phyloP scores from a whole-genome alignment of 2,888 invertebrate species.

The Lutraria lutraria region DNA sequence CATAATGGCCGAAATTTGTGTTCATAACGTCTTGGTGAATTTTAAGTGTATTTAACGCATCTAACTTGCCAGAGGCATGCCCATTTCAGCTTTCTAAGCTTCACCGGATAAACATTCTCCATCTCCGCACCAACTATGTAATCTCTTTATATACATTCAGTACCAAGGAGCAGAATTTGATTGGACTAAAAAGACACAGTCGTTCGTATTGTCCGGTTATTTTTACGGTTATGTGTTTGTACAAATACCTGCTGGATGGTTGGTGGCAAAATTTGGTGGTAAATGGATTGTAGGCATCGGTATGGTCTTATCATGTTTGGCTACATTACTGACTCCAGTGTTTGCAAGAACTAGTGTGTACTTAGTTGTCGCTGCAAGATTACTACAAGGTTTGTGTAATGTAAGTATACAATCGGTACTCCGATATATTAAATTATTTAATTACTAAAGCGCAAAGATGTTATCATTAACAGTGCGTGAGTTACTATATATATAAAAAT shows the following conservation, averaged over 20 bases:
- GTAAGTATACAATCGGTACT: conserved; percentile 9
- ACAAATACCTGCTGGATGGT: conserved; percentile 76
- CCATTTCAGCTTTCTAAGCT: no score
- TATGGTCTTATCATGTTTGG: conserved; percentile 79
- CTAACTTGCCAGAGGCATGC: no score
- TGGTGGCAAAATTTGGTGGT: conserved; percentile 79
- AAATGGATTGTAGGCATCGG: conserved; percentile 84
- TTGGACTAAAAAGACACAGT: conserved; percentile 75
- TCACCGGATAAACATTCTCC: no score
- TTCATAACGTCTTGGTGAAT: no score
- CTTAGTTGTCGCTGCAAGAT: conserved; percentile 76
- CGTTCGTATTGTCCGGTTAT: conserved; percentile 75
- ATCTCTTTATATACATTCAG: neutral
- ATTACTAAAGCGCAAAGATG: no score
- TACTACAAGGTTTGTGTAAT: conserved; percentile 42
- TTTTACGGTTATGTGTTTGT: conserved; percentile 79
- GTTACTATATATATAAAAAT: no score
- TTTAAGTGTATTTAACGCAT: no score
- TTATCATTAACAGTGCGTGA: no score
- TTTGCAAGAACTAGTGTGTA: conserved; percentile 75
- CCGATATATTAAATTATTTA: no score
- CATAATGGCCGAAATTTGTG: no score
- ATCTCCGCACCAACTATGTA: no score
- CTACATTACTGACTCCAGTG: conserved; percentile 80
- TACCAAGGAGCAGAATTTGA: conserved; percentile 73